A percentile compares a stretch with the other conserved stretches of the same genome.
Conservation (phyloP, 2,113 vertebrate genomes). For the Merops nubicus region DNA sequence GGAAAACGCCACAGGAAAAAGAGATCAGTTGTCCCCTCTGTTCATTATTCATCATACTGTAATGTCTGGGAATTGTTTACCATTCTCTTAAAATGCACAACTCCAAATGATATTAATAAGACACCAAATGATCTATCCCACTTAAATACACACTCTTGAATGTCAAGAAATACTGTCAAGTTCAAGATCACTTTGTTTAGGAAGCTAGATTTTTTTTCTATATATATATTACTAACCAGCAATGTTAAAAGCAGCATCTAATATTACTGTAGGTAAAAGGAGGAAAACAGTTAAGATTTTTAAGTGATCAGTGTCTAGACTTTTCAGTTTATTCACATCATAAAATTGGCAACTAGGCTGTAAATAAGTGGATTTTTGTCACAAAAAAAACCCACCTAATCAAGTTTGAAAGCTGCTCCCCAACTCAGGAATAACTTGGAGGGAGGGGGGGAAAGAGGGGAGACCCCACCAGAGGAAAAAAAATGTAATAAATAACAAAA, state of each 20-base stretch:
- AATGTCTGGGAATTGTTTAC: neutral
- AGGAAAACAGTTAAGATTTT: neutral
- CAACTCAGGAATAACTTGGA: neutral
- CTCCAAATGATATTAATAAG: neutral
- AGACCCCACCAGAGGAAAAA: no score
- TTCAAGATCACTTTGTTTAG: neutral
- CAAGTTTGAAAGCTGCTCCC: neutral
- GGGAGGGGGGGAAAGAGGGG: accelerated
- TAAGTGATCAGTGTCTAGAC: neutral
- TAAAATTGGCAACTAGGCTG: neutral
- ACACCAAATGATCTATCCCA: neutral
- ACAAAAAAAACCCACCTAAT: neutral
- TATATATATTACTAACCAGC: neutral
- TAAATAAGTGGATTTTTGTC: neutral
- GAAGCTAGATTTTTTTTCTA: neutral
- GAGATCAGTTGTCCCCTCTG: neutral
- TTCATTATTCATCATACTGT: neutral
- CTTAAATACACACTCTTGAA: neutral
- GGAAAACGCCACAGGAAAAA: neutral
- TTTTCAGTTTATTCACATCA: neutral
- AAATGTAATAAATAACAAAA: neutral
- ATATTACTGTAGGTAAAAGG: neutral
- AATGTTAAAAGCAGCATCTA: neutral
- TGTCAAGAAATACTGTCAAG: neutral
- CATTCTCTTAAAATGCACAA: neutral